Conservation (phyloP, 1,140 invertebrate genomes). For the Pectinophora gossypiella region DNA sequence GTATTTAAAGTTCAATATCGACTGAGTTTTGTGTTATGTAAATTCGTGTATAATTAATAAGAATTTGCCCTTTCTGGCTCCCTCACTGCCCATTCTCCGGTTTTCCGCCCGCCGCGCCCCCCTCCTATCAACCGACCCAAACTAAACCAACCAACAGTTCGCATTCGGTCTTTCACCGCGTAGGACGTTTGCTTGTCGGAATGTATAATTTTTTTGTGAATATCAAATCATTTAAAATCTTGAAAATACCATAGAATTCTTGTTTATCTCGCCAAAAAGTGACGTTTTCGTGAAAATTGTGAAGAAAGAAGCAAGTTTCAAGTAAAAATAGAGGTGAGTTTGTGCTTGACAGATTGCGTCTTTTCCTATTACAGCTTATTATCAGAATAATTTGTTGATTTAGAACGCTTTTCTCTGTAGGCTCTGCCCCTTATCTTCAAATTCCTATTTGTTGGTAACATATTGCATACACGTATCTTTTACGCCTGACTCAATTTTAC, state of each 20-base stretch:
- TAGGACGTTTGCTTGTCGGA: conserved; percentile 57
- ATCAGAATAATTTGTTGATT: conserved; percentile 20
- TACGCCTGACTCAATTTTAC: conserved; percentile 18
- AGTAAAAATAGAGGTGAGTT: conserved; percentile 71
- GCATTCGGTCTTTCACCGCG: conserved; percentile 62
- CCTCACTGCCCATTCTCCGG: conserved; percentile 58
- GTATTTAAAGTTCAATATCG: background rate
- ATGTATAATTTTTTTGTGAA: conserved; percentile 74
- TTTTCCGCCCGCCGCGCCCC: conserved; percentile 60
- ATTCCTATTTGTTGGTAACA: background rate
- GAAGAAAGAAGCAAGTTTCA: conserved; percentile 50
- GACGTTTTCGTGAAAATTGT: conserved; percentile 56
- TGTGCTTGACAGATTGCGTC: conserved; percentile 71
- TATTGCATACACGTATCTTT: background rate
- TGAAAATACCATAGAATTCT: conserved; percentile 67
- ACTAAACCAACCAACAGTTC: conserved; percentile 68
- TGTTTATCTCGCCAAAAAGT: conserved; percentile 49
- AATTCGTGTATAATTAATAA: conserved; percentile 23
- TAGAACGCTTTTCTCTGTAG: background rate
- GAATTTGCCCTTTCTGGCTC: conserved; percentile 40
- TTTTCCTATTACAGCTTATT: conserved; percentile 59
- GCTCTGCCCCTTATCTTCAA: background rate
- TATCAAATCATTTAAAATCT: conserved; percentile 64
- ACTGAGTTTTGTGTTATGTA: background rate
- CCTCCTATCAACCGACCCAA: conserved; percentile 55